phyloP scores from a whole-genome alignment of 2,888 invertebrate species.

The Steromphala cineraria region DNA sequence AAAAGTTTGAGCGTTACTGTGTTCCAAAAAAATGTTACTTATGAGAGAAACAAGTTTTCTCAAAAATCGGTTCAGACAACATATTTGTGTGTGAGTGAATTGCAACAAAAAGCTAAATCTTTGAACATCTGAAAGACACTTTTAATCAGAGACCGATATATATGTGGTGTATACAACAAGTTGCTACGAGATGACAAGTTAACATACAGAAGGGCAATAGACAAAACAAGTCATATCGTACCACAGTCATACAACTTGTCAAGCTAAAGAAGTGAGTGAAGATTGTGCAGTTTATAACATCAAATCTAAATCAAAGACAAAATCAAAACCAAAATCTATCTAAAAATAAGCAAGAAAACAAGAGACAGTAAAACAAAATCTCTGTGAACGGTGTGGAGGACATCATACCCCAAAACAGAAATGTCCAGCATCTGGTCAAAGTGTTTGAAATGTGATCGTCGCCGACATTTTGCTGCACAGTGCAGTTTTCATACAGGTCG shows the following conservation, averaged over 20 bases:
- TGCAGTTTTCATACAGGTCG: neutral
- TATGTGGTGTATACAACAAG: neutral
- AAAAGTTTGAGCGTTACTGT: too few species aligned
- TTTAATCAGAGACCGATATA: constrained; percentile 16
- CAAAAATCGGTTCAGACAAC: constrained; percentile 17
- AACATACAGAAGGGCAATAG: neutral
- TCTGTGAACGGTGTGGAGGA: neutral
- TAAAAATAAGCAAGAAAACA: neutral
- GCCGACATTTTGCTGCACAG: constrained; percentile 20
- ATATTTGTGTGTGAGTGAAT: neutral
- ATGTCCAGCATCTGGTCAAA: constrained; percentile 21
- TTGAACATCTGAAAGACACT: constrained; percentile 20
- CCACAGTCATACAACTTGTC: neutral
- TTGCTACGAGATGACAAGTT: neutral
- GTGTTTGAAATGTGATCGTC: constrained; percentile 3
- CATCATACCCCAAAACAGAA: neutral
- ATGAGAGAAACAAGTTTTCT: too few species aligned
- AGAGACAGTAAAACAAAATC: neutral
- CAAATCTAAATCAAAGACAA: neutral
- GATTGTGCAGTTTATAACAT: neutral
- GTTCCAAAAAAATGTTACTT: too few species aligned
- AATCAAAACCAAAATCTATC: too few species aligned
- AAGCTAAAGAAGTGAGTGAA: neutral
- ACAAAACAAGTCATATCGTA: too few species aligned
- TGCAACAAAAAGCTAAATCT: neutral